Base-by-base conservation (phyloP, 1,140 invertebrate species). In the Trachymyrmex cornetzi region DNA sequence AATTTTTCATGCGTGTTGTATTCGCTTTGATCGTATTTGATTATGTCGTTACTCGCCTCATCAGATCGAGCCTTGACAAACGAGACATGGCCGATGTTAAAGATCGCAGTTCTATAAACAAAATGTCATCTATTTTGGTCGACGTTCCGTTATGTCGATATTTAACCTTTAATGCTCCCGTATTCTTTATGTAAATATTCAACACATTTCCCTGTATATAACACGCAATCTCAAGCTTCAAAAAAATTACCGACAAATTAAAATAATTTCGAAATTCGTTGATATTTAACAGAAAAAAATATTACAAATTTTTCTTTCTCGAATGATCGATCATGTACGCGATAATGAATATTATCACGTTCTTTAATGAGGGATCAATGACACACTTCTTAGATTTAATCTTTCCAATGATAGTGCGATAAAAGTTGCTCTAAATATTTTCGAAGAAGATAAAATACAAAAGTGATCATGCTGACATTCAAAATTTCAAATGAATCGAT, bases 121-220 rank as follows among this genome's bases (percentile, higher is more conserved):
- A 75, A 75, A 59, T 75, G 72, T 75, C 12, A 75, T 57, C 53
- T 75, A 59, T 75, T 75, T 75, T 27, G 11, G 30, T 59, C n/a
- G n/a, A 38, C 9, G 5, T 75, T 57, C 16, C 30, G 7, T 55
- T 34, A 0, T 75, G 53, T 75, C 30, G 30, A 59, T 57, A 38
- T 24, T 75, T 75, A 75, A 75, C 53, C 14, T 59, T 75, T 75
- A 57, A 77, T 77, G 7, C 22, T 14, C 12, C 12, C 30, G 5
- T 24, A 12, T 57, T 34, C 14, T 59, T 75, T 57, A 74, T 6
- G 24, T 75, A 55, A 57, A 75, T 74, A 55, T 74, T 74, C 55
- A 74, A 74, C 38, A 75, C 3, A 5, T 14, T 19, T 57, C 7
- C 19, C 27, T 11, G 19, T 19, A 16, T 30, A 6, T 64, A 27